phyloP scores from a whole-genome alignment of 2,113 vertebrate species.

The Ictidomys tridecemlineatus region DNA sequence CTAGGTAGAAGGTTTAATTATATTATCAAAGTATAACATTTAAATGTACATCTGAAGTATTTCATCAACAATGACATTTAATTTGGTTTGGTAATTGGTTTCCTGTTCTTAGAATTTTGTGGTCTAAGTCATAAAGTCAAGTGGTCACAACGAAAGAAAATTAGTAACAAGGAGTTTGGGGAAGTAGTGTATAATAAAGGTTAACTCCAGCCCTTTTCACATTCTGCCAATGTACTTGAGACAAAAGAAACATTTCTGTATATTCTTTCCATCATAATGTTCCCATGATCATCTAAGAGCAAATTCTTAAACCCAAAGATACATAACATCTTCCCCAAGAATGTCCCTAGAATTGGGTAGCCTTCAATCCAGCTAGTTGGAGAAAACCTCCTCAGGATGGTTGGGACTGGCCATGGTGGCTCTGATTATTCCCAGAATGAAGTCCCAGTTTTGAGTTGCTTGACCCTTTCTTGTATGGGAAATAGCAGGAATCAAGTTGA shows the following conservation, averaged over 20 bases:
- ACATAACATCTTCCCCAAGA: conserved; percentile 8
- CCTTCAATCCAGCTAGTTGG: conserved; percentile 7
- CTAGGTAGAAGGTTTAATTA: conserved; percentile 37
- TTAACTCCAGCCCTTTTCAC: conserved; percentile 38
- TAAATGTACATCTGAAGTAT: conserved; percentile 46
- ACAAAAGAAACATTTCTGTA: not conserved
- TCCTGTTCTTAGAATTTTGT: conserved; percentile 78
- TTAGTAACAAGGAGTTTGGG: not conserved
- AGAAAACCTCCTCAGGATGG: not conserved
- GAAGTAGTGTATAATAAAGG: conserved; percentile 20
- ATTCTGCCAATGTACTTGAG: not conserved
- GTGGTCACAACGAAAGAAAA: conserved; percentile 51
- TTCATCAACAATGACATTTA: conserved; percentile 56
- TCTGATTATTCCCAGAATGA: not conserved
- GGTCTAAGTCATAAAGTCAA: conserved; percentile 68
- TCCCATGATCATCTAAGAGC: not conserved
- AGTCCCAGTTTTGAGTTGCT: not conserved
- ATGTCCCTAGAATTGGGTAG: not conserved
- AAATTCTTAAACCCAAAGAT: conserved; percentile 22
- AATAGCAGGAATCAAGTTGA: conserved; percentile 38
- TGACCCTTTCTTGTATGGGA: not conserved
- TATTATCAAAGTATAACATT: conserved; percentile 26
- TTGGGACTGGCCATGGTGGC: not conserved
- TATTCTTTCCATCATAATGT: not conserved
- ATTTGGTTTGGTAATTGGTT: conserved; percentile 67